Conservation (phyloP, 2,888 invertebrate species). For the Drosophila emarginata region DNA sequence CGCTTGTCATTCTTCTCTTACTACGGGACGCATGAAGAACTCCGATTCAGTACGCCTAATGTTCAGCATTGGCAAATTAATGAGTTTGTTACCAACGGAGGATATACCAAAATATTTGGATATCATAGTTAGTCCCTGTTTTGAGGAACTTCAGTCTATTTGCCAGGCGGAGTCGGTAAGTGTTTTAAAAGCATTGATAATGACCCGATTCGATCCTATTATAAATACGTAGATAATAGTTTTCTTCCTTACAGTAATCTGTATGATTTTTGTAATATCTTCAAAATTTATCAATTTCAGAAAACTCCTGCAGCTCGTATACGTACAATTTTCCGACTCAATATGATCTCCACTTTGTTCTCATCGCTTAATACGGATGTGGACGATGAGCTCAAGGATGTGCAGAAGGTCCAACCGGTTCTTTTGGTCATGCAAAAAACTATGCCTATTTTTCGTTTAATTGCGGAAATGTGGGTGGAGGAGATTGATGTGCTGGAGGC, state of each 20-base stretch:
- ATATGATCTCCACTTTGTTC: constrained; percentile 87
- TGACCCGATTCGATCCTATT: too few relatives aligned
- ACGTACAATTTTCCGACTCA: constrained; percentile 85
- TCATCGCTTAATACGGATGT: constrained; percentile 84
- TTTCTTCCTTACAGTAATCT: too few relatives aligned
- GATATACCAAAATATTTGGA: constrained; percentile 88
- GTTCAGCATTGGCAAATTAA: constrained; percentile 89
- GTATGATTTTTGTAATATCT: background rate
- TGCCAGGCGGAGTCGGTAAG: constrained; percentile 83
- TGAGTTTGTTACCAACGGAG: constrained; percentile 86
- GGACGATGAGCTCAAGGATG: constrained; percentile 69
- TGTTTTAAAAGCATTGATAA: too few relatives aligned
- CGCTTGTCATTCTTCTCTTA: constrained; percentile 86
- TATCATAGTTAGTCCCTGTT: constrained; percentile 86
- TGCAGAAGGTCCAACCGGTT: constrained; percentile 83
- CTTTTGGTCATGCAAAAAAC: constrained; percentile 85
- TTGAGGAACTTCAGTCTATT: constrained; percentile 85
- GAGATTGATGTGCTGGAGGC: constrained; percentile 88
- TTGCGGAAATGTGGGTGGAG: constrained; percentile 86
- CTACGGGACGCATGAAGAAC: constrained; percentile 85
- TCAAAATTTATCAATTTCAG: constrained; percentile 70
- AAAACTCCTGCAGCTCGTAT: constrained; percentile 83
- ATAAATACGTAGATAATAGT: too few relatives aligned
- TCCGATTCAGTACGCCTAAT: constrained; percentile 89
- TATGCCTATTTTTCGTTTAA: constrained; percentile 85